These are phyloP conservation scores for Pocillopora verrucosa DNA, from an alignment of 64 coral and sea anemone genomes.

Conservation along the genomic window DNA sequence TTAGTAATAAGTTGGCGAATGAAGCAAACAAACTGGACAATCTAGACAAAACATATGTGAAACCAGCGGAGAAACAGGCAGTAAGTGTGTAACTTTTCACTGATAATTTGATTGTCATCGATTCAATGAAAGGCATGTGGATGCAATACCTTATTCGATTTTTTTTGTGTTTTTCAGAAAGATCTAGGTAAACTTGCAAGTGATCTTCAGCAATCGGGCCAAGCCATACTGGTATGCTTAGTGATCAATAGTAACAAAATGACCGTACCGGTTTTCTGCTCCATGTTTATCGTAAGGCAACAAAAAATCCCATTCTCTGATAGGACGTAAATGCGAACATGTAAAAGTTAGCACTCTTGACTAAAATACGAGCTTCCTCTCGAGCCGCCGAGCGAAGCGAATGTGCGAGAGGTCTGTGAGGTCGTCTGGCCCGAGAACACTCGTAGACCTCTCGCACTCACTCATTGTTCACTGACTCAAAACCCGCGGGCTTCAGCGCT, in stretches of 20 bases:
- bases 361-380: too few relatives aligned
- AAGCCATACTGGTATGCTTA: constrained; percentile 40
- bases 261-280: background rate
- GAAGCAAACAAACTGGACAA: background rate
- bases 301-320: too few relatives aligned
- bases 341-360: too few relatives aligned
- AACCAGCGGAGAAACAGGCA: background rate
- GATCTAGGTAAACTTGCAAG: constrained; percentile 20
- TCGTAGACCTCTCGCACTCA: too few relatives aligned
- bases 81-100: constrained; percentile 7
- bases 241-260: background rate
- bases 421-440: too few relatives aligned
- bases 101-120: background rate
- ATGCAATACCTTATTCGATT: background rate
- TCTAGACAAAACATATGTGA: background rate
- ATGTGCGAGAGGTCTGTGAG: too few relatives aligned
- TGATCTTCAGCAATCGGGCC: constrained; percentile 17
- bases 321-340: too few relatives aligned
- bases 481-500: too few relatives aligned
- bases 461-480: too few relatives aligned
- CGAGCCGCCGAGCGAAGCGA: too few relatives aligned
- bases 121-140: background rate
- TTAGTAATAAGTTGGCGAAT: background rate
- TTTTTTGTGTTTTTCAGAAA: constrained; percentile 18
- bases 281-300: too few relatives aligned